Base-by-base conservation (phyloP, 2,113 vertebrate species). In the Parus major region DNA sequence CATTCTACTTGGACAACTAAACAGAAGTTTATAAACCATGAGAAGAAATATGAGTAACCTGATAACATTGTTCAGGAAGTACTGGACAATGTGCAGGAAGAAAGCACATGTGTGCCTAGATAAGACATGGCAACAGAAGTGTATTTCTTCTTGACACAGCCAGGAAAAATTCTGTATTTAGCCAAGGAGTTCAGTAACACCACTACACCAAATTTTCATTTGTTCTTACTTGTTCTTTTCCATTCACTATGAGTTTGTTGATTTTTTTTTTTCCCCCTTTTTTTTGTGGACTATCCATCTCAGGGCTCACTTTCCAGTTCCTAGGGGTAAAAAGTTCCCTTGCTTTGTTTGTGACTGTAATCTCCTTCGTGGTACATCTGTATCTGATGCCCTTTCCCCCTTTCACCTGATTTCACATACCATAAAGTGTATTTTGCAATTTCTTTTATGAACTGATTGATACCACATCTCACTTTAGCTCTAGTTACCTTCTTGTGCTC, bases 1-100 rank as follows among this genome's bases (percentile, higher is more conserved):
- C 7, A 19, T 86, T 80, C n/a, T 61, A 41, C 27, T 56, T 33
- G 61, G 63, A 71, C 21, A 80, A 28, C 23, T 39, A n/a, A 64
- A n/a, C 10, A 56, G n/a, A 75, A 65, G 12, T 28, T 39, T 0
- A 0, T 12, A 75, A 82, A 29, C 5, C n/a, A 20, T 4, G 0
- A 52, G 42, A 61, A 80, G 39, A 63, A 79, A 42, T 7, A 3
- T 5, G 3, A 53, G 5, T 14, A 52, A 25, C 13, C 13, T 11
- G 21, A 35, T 3, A 12, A 9, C 22, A 12, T 21, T 42, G 7
- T 27, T 89, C 27, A 76, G 52, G 11, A 86, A 70, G 3, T 47
- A 39, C 3, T 33, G 24, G 23, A 33, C 14, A 71, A 20, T 11
- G 10, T 53, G 12, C 33, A 44, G 24, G 36, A 82, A 35, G 29